These are phyloP conservation scores for Bellardia pandia DNA, from an alignment of 2,888 invertebrate genomes.

Conservation along the genomic window DNA sequence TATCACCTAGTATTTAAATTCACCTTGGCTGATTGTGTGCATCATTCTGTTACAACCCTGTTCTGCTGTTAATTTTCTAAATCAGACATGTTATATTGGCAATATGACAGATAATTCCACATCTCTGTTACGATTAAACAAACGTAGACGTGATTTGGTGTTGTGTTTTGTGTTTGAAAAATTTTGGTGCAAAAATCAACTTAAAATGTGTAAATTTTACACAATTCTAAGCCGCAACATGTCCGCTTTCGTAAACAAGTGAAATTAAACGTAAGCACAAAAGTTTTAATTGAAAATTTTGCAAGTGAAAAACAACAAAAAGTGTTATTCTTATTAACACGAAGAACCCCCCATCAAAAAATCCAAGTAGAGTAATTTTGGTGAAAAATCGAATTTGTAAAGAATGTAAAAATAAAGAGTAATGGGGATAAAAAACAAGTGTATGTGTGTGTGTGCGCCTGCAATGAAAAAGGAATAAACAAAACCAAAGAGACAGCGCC, in stretches of 20 bases:
- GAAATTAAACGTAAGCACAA: conserved; percentile 51
- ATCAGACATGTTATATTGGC: conserved; percentile 30
- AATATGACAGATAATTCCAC: conserved; percentile 44
- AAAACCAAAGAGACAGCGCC: conserved; percentile 72
- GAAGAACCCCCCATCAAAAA: background rate
- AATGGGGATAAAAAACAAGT: conserved; percentile 53
- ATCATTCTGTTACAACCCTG: conserved; percentile 10
- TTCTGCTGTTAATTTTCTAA: background rate
- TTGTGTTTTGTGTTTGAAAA: conserved; percentile 66
- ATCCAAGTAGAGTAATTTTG: conserved; percentile 54
- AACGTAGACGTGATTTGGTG: conserved; percentile 63
- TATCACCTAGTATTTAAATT: too few relatives aligned
- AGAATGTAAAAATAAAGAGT: conserved; percentile 48
- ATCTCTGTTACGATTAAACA: conserved; percentile 55
- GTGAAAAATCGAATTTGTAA: conserved; percentile 73
- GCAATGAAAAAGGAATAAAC: conserved; percentile 52
- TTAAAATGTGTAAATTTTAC: conserved; percentile 50
- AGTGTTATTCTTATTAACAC: conserved; percentile 24
- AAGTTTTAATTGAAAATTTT: conserved; percentile 65
- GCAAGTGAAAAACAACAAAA: conserved; percentile 29
- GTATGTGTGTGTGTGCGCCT: background rate
- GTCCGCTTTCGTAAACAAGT: conserved; percentile 30
- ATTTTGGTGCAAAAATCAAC: conserved; percentile 32
- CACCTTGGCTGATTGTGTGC: too few relatives aligned
- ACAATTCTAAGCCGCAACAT: conserved; percentile 41